Conservation (phyloP, 2,888 invertebrate genomes). For the Muscina levida region DNA sequence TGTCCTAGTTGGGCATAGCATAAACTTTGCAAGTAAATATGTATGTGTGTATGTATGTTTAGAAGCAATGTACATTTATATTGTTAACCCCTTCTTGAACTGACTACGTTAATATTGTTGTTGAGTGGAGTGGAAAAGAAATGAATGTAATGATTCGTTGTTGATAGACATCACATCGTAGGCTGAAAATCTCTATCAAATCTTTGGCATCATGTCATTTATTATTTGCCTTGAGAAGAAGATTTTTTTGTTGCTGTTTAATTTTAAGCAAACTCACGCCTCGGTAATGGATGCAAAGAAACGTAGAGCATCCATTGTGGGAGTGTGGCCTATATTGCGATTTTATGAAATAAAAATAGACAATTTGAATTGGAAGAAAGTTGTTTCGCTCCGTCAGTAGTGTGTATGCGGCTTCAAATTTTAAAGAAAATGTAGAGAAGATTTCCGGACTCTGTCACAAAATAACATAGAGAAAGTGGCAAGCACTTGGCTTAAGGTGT, state of each 20-base stretch:
- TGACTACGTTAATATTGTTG: neutral
- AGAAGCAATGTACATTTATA: constrained; percentile 28
- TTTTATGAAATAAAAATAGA: too few relatives aligned
- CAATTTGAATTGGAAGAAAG: too few relatives aligned
- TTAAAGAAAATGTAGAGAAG: too few relatives aligned
- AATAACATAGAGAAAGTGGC: too few relatives aligned
- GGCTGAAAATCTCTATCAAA: constrained; percentile 64
- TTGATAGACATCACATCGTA: constrained; percentile 56
- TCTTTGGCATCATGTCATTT: constrained; percentile 74
- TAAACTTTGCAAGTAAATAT: neutral
- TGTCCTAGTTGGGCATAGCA: constrained; percentile 43
- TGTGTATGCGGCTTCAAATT: too few relatives aligned
- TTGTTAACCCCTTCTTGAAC: constrained; percentile 57
- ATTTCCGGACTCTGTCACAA: too few relatives aligned
- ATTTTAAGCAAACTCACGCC: constrained; percentile 70
- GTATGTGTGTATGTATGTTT: constrained; percentile 18
- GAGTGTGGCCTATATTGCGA: constrained; percentile 39
- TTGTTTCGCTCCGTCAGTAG: too few relatives aligned
- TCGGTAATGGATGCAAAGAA: constrained; percentile 36
- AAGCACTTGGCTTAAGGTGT: too few relatives aligned
- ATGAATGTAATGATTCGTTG: constrained; percentile 29
- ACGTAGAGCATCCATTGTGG: too few relatives aligned
- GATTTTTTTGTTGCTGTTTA: constrained; percentile 64
- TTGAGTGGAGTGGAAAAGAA: constrained; percentile 10
- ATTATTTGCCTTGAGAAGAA: constrained; percentile 68